Evolutionary conservation across 2,888 invertebrate genomes (phyloP).

Genomic region (Hydriomena furcata): DNA sequence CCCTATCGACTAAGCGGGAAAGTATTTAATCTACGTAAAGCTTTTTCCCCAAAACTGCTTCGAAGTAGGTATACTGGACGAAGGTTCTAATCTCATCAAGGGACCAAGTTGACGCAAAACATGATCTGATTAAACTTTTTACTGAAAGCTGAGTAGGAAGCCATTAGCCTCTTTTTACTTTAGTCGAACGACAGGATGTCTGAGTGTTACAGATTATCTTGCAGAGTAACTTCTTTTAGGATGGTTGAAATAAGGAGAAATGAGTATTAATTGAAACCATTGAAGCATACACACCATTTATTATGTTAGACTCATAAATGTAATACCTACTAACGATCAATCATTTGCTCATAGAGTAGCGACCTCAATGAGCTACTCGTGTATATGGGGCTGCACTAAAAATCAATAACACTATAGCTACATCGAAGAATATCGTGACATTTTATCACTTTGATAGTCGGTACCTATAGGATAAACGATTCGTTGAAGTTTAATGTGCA

Average conservation of each 20-base stretch:
- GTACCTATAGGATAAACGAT: background rate
- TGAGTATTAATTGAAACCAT: too few species aligned
- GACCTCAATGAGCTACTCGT: conserved; percentile 1
- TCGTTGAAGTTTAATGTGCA: background rate
- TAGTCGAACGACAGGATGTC: background rate
- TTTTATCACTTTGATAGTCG: too few species aligned
- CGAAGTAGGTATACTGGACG: background rate
- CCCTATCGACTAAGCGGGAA: conserved; percentile 10
- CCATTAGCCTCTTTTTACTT: conserved; percentile 16
- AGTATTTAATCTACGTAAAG: conserved; percentile 18
- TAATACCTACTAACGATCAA: background rate
- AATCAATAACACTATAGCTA: background rate
- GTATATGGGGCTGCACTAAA: conserved; percentile 7
- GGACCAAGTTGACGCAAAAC: conserved; percentile 14
- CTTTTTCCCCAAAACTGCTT: conserved; percentile 12
- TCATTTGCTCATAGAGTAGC: background rate
- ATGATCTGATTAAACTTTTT: conserved; percentile 23
- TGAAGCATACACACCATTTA: too few species aligned
- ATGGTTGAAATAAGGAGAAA: too few species aligned
- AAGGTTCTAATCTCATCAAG: conserved; percentile 4
- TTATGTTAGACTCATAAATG: too few species aligned
- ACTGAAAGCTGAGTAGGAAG: conserved; percentile 9
- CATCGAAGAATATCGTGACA: conserved; percentile 3
- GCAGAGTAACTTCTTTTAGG: too few species aligned
- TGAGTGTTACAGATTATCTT: background rate